Evolutionary conservation across 2,113 vertebrate genomes (phyloP).

Genomic region (Glareola pratincola): DNA sequence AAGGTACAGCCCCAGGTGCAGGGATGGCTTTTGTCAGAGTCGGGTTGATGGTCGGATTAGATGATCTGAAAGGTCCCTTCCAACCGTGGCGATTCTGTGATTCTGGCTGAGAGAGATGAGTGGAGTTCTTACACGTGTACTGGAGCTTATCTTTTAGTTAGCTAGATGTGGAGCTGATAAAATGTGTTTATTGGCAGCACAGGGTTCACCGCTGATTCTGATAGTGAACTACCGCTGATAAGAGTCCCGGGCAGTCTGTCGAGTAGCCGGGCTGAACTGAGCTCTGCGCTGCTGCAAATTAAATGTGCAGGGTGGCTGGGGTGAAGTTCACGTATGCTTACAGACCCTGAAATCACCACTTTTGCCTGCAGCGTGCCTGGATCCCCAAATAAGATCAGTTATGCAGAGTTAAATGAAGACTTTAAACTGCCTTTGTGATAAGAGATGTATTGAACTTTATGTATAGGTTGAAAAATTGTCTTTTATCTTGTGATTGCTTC

Average conservation of each 20-base stretch:
- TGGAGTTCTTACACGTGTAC: fast-evolving
- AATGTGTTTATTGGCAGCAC: neutral
- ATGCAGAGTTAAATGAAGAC: neutral
- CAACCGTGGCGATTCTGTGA: no score
- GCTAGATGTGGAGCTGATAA: neutral
- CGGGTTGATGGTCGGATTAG: no score
- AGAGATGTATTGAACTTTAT: neutral
- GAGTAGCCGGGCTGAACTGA: neutral
- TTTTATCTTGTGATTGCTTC: neutral
- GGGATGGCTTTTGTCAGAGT: no score
- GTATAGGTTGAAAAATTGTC: neutral
- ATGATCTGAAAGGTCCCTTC: no score
- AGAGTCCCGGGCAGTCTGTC: neutral
- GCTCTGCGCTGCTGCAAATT: neutral
- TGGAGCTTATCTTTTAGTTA: neutral
- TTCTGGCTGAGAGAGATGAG: neutral
- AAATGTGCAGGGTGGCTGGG: neutral
- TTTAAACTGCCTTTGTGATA: neutral
- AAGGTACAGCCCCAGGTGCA: no score
- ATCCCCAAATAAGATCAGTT: neutral
- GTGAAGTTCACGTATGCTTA: neutral
- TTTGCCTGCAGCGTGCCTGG: neutral
- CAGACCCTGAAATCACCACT: neutral
- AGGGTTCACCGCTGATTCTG: neutral
- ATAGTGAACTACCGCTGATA: neutral